Evolutionary conservation across 2,888 invertebrate genomes (phyloP).

Genomic region (Drosophila monieri): DNA sequence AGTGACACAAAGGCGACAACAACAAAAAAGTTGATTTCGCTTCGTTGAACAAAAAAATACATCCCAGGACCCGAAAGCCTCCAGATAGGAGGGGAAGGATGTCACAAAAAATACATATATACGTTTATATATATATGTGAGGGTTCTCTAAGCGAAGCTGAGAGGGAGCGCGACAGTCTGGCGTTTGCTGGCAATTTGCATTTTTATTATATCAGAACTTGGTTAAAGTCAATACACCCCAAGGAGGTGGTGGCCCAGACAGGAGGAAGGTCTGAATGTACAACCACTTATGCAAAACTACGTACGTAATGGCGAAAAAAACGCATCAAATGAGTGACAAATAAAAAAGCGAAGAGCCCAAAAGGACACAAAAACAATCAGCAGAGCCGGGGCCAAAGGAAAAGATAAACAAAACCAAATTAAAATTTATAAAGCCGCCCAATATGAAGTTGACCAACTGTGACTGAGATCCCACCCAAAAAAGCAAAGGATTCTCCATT

Average conservation of each 20-base stretch:
- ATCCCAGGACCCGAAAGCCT: constrained; percentile 12
- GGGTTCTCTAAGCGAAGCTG: constrained; percentile 3
- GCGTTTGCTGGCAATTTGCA: constrained; percentile 74
- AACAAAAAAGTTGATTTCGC: constrained; percentile 58
- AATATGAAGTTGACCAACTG: constrained; percentile 20
- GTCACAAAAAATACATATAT: neutral
- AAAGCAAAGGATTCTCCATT: constrained; percentile 6
- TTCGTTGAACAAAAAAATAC: constrained; percentile 56
- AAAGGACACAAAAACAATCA: neutral
- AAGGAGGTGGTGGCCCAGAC: constrained; percentile 1
- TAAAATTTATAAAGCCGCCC: constrained; percentile 14
- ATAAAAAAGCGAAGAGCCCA: constrained; percentile 4
- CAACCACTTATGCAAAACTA: constrained; percentile 29
- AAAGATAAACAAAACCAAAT: constrained; percentile 21
- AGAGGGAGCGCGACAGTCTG: constrained; percentile 48
- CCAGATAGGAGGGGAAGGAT: neutral
- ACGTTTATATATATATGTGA: neutral
- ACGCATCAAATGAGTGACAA: constrained; percentile 18
- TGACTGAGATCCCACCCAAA: neutral
- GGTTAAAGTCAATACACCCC: constrained; percentile 68
- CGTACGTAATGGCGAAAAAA: constrained; percentile 6
- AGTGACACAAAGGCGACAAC: constrained; percentile 44
- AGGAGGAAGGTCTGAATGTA: neutral
- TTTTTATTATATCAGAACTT: constrained; percentile 79
- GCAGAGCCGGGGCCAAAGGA: neutral